Evolutionary conservation across 2,113 vertebrate species (phyloP), one percentile per base, ranked within the genome.

Genomic region (Phalacrocorax carbo): DNA sequence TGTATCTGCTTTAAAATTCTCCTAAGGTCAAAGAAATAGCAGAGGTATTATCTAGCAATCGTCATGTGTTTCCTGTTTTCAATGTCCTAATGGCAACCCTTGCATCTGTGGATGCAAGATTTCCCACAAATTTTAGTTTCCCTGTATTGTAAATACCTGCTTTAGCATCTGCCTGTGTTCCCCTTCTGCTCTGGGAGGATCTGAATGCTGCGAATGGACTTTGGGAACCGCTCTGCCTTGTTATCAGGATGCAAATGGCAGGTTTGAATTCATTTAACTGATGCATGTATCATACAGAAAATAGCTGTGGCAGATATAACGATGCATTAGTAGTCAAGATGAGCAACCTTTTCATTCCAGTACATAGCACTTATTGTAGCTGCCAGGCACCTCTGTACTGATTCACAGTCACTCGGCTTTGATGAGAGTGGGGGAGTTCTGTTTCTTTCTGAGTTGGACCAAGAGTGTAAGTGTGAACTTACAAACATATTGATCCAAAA

Each of bases 261-360:
- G 75, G 34, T 54, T 81, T 20, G 2, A 64, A 52, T 32, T 48
- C 32, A 27, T 84, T 72, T 32, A 82, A 71, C 52, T 27, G 72
- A 30, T 29, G 36, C 84, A 15, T 1, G 10, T 2, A 49, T 48
- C 92, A 57, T 29, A 18, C 42, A 18, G 21, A 13, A 30, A 76
- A 83, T 48, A 68, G 71, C 79, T 46, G 66, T 20, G 75, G 57
- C 44, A 87, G 75, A 40, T 25, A 52, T 5, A 62, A 61, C 73
- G 81, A 38, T 87, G 78, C 77, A 91, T 95, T 51, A 58, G 91
- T 9, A 97, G 93, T 82, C 94, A 77, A 10, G 86, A 87, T 54
- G 20, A 91, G 78, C 9, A 91, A 76, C 89, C 84, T 84, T 70
- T 86, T 70, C 57, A 93, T 94, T 77, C 40, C 70, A 73, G 72